phyloP scores from a whole-genome alignment of 1,140 invertebrate genomes.

The Papilio aristodemus region DNA sequence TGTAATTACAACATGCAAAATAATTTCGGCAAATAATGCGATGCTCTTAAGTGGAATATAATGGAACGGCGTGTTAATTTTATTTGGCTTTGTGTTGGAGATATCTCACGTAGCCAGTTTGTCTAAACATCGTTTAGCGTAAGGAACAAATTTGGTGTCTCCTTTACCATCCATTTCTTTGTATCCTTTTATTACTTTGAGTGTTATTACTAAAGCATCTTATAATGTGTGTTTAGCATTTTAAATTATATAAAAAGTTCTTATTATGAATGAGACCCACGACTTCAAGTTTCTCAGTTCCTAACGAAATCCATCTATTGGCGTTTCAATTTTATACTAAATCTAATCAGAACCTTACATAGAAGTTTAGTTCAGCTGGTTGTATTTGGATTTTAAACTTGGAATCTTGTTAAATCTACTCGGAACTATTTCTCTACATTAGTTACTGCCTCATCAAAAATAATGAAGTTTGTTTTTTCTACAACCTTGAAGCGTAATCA shows the following conservation, averaged over 20 bases:
- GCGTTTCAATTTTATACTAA: neutral
- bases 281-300: neutral
- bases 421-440: neutral
- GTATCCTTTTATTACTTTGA: neutral
- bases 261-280: neutral
- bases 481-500: too few species aligned
- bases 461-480: too few species aligned
- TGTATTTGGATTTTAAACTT: neutral
- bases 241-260: too few species aligned
- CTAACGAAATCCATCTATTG: too few species aligned
- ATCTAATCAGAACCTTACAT: neutral
- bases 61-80: conserved; percentile 12
- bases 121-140: conserved; percentile 14
- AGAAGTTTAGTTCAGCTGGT: neutral
- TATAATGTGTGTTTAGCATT: neutral
- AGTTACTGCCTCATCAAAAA: too few species aligned
- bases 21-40: conserved; percentile 11
- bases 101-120: conserved; percentile 23
- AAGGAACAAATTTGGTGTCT: conserved; percentile 9
- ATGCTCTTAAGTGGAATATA: conserved; percentile 9
- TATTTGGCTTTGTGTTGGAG: conserved; percentile 15
- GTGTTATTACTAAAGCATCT: neutral
- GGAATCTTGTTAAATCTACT: neutral
- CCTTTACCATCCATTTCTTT: neutral
- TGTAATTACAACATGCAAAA: neutral